Conservation (phyloP, 2,797 vertebrate species). For the Chiroxiphia lanceolata region DNA sequence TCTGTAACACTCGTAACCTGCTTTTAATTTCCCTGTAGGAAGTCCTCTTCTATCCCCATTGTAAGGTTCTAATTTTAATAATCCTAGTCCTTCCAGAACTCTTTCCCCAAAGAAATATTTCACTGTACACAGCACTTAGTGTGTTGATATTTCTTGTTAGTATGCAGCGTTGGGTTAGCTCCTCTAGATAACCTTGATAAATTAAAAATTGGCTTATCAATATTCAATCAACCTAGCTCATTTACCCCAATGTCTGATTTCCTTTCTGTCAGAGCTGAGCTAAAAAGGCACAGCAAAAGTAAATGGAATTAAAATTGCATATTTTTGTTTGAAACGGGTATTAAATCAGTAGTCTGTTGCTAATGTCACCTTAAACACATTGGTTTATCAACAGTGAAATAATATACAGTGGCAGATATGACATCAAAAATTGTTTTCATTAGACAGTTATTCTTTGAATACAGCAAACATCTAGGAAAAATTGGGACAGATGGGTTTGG, state of each 20-base stretch:
- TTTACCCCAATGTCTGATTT: conserved; percentile 45
- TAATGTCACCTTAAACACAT: background rate
- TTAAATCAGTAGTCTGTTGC: conserved; percentile 3
- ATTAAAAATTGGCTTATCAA: conserved; percentile 69
- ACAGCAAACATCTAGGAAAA: background rate
- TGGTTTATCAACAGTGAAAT: background rate
- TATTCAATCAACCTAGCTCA: conserved; percentile 57
- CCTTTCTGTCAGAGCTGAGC: conserved; percentile 32
- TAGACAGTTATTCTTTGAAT: background rate
- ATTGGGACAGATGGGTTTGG: background rate
- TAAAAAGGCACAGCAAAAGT: conserved; percentile 16
- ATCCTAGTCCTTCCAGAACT: background rate
- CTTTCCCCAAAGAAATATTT: conserved; percentile 7
- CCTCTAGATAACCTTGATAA: conserved; percentile 64
- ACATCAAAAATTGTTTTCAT: background rate
- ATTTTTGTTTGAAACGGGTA: conserved; percentile 35
- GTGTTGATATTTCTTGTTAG: conserved; percentile 40
- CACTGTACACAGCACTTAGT: background rate
- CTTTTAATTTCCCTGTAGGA: conserved; percentile 14
- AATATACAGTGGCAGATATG: background rate
- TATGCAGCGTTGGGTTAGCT: background rate
- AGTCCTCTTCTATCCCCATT: background rate
- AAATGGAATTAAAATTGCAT: conserved; percentile 61
- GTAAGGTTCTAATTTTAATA: background rate
- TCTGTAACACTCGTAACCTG: background rate